Evolutionary conservation across 2,113 vertebrate genomes (phyloP).

Genomic region (Nothocercus nigrocapillus): DNA sequence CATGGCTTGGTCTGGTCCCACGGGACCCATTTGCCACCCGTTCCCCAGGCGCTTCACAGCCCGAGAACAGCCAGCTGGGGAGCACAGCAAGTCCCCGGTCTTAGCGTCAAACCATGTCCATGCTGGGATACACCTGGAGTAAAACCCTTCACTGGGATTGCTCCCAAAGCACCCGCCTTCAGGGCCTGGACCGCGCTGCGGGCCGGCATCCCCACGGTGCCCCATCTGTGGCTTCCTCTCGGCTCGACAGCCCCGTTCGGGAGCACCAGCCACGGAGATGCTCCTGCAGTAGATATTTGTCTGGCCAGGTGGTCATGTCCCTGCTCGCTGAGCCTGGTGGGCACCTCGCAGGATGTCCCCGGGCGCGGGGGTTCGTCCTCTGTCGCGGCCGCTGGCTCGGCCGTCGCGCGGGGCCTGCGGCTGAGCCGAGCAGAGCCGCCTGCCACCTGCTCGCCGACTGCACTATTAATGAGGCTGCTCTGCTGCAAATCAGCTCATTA

Average conservation of each 20-base stretch:
- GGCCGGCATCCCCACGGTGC: background rate
- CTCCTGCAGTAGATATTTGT: background rate
- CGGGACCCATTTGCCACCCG: too few species aligned
- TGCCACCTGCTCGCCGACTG: background rate
- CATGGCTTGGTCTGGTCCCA: too few species aligned
- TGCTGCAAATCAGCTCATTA: background rate
- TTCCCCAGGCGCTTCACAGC: too few species aligned
- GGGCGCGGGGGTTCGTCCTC: accelerated
- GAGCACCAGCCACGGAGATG: accelerated
- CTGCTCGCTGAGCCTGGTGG: background rate
- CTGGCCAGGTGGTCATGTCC: background rate
- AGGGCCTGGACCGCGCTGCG: too few species aligned
- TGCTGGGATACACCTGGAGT: too few species aligned
- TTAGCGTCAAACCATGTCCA: too few species aligned
- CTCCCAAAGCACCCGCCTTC: too few species aligned
- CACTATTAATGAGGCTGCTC: background rate
- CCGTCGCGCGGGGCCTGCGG: background rate
- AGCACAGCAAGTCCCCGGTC: background rate
- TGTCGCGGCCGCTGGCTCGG: accelerated
- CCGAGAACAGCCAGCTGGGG: background rate
- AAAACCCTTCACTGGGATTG: too few species aligned
- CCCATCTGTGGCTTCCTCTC: slow-evolving; percentile 46
- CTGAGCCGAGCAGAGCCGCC: background rate
- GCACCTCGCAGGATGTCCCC: background rate
- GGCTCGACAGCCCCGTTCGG: background rate